Evolutionary conservation across 2,888 invertebrate genomes (phyloP).

Genomic region (Lordiphosa andalusiaca): DNA sequence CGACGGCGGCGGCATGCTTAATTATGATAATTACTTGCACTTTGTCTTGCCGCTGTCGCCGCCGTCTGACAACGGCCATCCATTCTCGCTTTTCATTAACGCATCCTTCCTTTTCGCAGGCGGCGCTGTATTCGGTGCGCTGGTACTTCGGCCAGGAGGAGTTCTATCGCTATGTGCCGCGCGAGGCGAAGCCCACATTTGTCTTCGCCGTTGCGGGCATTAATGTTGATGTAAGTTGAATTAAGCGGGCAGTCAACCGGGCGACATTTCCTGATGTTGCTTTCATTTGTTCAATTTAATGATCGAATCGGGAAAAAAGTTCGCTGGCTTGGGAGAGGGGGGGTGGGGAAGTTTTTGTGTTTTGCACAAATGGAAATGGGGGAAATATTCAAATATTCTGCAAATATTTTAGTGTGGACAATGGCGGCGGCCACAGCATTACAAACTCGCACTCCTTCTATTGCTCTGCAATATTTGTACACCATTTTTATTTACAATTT

Average conservation of each 20-base stretch:
- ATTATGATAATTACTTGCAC: slow-evolving; percentile 72
- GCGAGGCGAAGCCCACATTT: slow-evolving; percentile 82
- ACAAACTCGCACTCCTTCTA: slow-evolving; percentile 17
- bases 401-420: slow-evolving; percentile 70
- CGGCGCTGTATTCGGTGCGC: slow-evolving; percentile 83
- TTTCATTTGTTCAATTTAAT: slow-evolving; percentile 41
- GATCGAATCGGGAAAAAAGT: slow-evolving; percentile 42
- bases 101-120: slow-evolving; percentile 62
- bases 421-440: slow-evolving; percentile 40
- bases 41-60: slow-evolving; percentile 52
- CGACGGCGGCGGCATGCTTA: slow-evolving; percentile 55
- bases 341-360: slow-evolving; percentile 33
- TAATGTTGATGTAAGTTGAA: slow-evolving; percentile 83
- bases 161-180: slow-evolving; percentile 84
- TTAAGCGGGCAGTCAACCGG: slow-evolving; percentile 28
- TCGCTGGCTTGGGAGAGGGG: too few species aligned
- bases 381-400: slow-evolving; percentile 68
- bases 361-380: slow-evolving; percentile 56
- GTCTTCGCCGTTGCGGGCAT: slow-evolving; percentile 83
- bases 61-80: slow-evolving; percentile 10
- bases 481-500: slow-evolving; percentile 64
- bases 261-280: slow-evolving; percentile 16
- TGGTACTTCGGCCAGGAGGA: slow-evolving; percentile 84
- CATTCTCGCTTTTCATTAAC: slow-evolving; percentile 53
- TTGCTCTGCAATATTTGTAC: slow-evolving; percentile 49